Evolutionary conservation across 2,888 invertebrate genomes (phyloP).

Genomic region (Neuroscelio doddi): DNA sequence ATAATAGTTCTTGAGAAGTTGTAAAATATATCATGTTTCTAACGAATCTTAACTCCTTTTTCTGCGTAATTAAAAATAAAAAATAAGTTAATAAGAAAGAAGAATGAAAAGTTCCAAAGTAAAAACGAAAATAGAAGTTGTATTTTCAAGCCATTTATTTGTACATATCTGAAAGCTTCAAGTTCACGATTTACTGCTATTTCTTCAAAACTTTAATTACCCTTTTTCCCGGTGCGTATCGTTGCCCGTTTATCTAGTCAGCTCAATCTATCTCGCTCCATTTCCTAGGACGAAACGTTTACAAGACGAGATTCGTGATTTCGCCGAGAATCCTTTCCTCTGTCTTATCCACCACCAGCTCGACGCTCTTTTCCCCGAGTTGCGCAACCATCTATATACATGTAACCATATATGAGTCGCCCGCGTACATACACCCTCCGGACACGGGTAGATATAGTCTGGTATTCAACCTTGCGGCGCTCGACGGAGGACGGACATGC

Average conservation of each 20-base stretch:
- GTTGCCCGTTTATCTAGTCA: too few relatives aligned
- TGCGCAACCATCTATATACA: not conserved
- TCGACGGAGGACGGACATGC: slow-evolving; percentile 16
- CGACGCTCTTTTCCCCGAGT: not conserved
- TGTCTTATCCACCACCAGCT: not conserved
- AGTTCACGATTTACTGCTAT: slow-evolving; percentile 6
- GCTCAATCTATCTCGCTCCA: slow-evolving; percentile 3
- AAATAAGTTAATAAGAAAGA: too few relatives aligned
- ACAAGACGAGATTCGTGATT: slow-evolving; percentile 8
- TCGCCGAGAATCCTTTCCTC: slow-evolving; percentile 2
- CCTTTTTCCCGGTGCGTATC: not conserved
- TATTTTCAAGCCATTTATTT: slow-evolving; percentile 5
- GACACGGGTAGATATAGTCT: too few relatives aligned
- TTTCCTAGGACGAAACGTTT: slow-evolving; percentile 7
- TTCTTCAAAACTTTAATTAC: slow-evolving; percentile 11
- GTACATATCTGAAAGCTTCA: not conserved
- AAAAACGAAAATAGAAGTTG: slow-evolving; percentile 9
- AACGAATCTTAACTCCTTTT: too few relatives aligned
- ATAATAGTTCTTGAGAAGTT: too few relatives aligned
- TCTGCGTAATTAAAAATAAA: too few relatives aligned
- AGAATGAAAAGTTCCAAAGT: too few relatives aligned
- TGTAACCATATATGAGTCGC: slow-evolving; percentile 10
- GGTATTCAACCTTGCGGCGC: slow-evolving; percentile 31
- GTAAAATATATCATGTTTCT: too few relatives aligned
- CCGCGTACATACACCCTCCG: slow-evolving; percentile 17